A percentile compares a stretch with the other conserved stretches of the same genome.
Evolutionary conservation across 2,113 vertebrate genomes (phyloP).

Genomic region (Caretta caretta): DNA sequence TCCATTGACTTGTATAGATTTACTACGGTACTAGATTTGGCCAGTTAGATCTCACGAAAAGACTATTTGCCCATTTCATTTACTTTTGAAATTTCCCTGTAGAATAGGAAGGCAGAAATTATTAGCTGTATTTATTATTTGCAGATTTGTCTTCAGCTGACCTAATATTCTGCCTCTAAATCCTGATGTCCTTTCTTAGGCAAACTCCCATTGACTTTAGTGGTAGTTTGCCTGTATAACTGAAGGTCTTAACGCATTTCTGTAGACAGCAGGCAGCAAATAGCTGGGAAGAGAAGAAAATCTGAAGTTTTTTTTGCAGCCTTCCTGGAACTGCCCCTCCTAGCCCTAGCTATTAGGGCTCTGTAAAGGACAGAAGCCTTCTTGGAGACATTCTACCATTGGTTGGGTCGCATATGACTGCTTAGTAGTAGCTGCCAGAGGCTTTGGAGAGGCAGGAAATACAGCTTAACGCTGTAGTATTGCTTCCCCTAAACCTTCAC

Average conservation of each 20-base stretch:
- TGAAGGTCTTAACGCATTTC: neutral
- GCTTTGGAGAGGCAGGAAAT: neutral
- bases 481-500: neutral
- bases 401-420: too few species aligned
- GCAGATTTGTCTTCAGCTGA: neutral
- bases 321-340: neutral
- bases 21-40: neutral
- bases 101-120: neutral
- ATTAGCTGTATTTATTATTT: neutral
- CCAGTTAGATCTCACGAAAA: neutral
- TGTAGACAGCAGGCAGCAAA: neutral
- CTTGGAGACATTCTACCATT: neutral
- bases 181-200: neutral
- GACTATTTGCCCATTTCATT: neutral
- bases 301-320: neutral
- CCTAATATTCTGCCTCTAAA: neutral
- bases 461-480: neutral
- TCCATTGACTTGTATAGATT: neutral
- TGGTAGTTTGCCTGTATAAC: neutral
- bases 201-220: neutral
- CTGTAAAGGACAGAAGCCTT: neutral
- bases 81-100: neutral
- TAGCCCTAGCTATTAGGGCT: neutral
- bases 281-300: neutral
- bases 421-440: neutral